A percentile compares a stretch with the other conserved stretches of the same genome.
Evolutionary conservation across 2,113 vertebrate genomes (phyloP).

Genomic region (Serilophus lunatus): DNA sequence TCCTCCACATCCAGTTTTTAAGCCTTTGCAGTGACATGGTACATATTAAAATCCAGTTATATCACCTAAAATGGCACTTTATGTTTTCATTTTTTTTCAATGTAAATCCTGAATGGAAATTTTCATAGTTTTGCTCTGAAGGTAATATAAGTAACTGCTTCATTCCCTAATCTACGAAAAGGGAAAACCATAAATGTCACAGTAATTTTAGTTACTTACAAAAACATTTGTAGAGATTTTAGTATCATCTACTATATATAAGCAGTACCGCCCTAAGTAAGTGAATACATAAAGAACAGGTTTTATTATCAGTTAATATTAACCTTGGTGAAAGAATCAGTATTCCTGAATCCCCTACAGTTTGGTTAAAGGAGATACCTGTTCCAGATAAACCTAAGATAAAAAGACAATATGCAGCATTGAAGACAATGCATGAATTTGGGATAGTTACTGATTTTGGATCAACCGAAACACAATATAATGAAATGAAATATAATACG

Average conservation of each 20-base stretch:
- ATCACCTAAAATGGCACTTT: neutral
- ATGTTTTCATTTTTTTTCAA: neutral
- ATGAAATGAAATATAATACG: neutral
- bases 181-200: slow-evolving; percentile 4
- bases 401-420: neutral
- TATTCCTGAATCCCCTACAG: neutral
- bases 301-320: slow-evolving; percentile 21
- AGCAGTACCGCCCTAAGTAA: neutral
- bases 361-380: neutral
- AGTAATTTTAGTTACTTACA: slow-evolving; percentile 23
- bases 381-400: neutral
- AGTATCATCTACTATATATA: neutral
- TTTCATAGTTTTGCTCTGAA: neutral
- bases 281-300: slow-evolving; percentile 20
- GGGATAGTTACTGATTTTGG: neutral
- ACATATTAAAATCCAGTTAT: neutral
- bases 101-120: neutral
- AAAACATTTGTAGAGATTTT: slow-evolving; percentile 41
- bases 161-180: neutral
- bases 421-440: neutral
- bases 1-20: neutral
- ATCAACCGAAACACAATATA: neutral
- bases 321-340: neutral
- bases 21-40: neutral
- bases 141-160: neutral